These are phyloP conservation scores for Bombus sylvicola DNA, from an alignment of 1,140 invertebrate species.

Conservation along the genomic window DNA sequence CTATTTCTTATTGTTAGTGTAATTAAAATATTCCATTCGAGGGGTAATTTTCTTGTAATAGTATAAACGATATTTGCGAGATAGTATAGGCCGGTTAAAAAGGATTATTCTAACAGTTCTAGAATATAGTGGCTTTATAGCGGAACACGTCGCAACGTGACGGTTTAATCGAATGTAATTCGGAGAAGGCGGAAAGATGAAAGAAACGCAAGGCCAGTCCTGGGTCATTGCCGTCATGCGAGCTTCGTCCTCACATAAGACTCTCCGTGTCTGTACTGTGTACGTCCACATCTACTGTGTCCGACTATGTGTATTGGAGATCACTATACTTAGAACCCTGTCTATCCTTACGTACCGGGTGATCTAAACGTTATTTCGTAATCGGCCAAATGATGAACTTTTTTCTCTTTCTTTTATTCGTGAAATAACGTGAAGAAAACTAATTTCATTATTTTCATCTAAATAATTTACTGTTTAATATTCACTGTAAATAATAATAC, in stretches of 20 bases:
- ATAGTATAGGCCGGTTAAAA: neutral
- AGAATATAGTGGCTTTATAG: constrained; percentile 28
- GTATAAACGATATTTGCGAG: constrained; percentile 19
- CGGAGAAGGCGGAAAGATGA: constrained; percentile 71
- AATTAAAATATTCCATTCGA: constrained; percentile 33
- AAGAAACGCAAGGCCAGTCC: constrained; percentile 78
- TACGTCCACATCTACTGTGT: constrained; percentile 32
- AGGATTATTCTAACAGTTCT: constrained; percentile 35
- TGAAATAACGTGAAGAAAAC: neutral
- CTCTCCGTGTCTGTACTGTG: constrained; percentile 49
- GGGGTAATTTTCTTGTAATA: neutral
- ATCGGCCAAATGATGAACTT: neutral
- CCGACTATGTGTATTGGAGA: constrained; percentile 54
- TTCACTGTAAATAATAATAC: too few species aligned
- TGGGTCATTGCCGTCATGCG: constrained; percentile 79
- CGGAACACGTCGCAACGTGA: constrained; percentile 40
- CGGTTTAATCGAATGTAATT: constrained; percentile 65
- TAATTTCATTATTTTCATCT: neutral
- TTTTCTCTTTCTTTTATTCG: neutral
- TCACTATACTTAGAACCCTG: constrained; percentile 69
- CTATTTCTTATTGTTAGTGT: neutral
- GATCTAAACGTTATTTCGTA: constrained; percentile 34
- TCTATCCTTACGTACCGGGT: constrained; percentile 70
- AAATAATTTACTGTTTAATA: neutral
- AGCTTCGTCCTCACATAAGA: constrained; percentile 71